Evolutionary conservation across 2,888 invertebrate genomes (phyloP), one percentile per base, ranked within the genome.

Genomic region (Torymus texanus): DNA sequence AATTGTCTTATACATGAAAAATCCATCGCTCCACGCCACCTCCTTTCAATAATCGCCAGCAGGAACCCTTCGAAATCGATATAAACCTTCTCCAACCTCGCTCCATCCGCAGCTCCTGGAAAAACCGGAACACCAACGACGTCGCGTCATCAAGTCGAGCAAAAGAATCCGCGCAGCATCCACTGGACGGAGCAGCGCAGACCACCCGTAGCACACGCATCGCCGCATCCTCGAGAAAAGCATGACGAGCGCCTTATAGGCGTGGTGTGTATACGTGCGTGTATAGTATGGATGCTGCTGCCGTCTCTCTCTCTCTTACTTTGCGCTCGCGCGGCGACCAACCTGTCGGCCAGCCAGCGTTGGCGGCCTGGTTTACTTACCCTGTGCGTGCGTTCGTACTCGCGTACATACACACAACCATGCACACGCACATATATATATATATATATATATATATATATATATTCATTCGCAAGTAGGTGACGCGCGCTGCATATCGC

Each of bases 351-450:
- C 66, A 56, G 50, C 53, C n/a, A 50, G 24, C 55, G 55, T 55
- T 51, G 58, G 58, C 78, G 81, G 59, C 81, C 81, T 81, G 81
- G 81, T 81, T 81, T 81, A 81, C 81, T 81, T 81, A 21, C 41
- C 14, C 21, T 12, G 59, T 18, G 51, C 65, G 8, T 10, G 63
- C 14, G 14, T 13, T 21, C 12, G 68, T 41, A 63, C 24, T 21
- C 68, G 8, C n/a, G 14, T 13, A 8, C 61, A 41, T 24, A 11
- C 21, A 18, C 53, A 66, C 66, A 2, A 51, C 16, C 13, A 10
- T 50, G 41, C 50, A 51, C 18, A 65, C n/a, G 13, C 53, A 66
- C 66, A 8, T 41, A 41, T 8, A 41, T 41, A 41, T 41, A 29
- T 1, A 2, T 21, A 66, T 12, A 29, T 13, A 67, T 56, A 63